A percentile compares a stretch with the other conserved stretches of the same genome.
Evolutionary conservation across 2,888 invertebrate genomes (phyloP).

Genomic region (Xestia sexstrigata): DNA sequence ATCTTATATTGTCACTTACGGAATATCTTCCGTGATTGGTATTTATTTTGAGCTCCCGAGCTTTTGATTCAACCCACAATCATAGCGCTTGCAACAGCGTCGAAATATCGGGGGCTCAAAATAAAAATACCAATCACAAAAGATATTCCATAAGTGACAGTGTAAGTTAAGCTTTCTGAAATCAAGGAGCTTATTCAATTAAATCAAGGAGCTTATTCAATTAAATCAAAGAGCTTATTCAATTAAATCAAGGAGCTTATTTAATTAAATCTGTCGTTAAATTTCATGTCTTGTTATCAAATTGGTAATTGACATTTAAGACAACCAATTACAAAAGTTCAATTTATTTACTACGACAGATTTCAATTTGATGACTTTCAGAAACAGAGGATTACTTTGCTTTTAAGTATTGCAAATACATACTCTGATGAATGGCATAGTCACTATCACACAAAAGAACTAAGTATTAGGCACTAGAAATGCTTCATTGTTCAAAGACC

Average conservation of each 20-base stretch:
- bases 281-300: background rate
- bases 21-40: too few species aligned
- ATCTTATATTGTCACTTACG: too few species aligned
- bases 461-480: background rate
- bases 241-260: too few species aligned
- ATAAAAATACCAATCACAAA: too few species aligned
- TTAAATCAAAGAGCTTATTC: background rate
- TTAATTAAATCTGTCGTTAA: background rate
- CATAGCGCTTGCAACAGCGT: too few species aligned
- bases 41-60: too few species aligned
- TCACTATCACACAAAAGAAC: constrained; percentile 4
- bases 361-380: background rate
- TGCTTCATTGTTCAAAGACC: background rate
- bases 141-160: too few species aligned
- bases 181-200: background rate
- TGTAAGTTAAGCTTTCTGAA: background rate
- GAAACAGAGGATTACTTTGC: background rate
- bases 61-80: too few species aligned
- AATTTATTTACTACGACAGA: background rate
- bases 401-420: background rate
- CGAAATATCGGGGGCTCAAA: too few species aligned
- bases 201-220: background rate
- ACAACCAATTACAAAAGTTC: background rate
- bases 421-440: background rate
- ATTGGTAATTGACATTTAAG: constrained; percentile 1